A percentile compares a stretch with the other conserved stretches of the same genome.
phyloP scores from a whole-genome alignment of 2,113 vertebrate species.

The Eclectus roratus region DNA sequence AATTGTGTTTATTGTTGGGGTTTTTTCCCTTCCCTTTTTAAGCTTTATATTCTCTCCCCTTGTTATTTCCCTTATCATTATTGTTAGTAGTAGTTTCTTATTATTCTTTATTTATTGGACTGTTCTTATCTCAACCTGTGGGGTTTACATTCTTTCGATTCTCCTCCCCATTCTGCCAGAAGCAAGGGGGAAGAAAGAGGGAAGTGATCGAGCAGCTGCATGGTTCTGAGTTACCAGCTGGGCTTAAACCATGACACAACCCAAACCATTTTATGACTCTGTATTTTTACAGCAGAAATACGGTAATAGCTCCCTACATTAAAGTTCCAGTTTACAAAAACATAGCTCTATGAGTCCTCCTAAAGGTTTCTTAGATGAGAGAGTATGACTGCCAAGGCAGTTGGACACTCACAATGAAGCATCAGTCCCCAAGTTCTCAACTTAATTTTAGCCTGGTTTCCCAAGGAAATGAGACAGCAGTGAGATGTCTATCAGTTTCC shows the following conservation, averaged over 20 bases:
- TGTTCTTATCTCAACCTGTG: background rate
- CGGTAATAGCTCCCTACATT: background rate
- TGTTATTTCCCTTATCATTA: background rate
- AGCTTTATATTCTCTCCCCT: background rate
- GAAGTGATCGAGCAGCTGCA: background rate
- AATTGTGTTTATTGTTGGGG: background rate
- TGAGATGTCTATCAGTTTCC: constrained; percentile 46
- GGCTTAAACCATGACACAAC: background rate
- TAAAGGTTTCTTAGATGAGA: background rate
- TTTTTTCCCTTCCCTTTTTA: background rate
- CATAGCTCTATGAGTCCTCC: background rate
- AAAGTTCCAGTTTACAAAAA: background rate
- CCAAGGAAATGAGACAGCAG: constrained; percentile 45
- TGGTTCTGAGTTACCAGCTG: background rate
- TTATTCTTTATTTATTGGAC: background rate
- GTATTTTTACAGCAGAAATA: background rate
- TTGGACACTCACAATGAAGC: background rate
- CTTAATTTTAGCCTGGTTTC: constrained; percentile 42
- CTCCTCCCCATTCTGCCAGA: background rate
- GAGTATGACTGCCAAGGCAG: background rate
- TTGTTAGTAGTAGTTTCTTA: background rate
- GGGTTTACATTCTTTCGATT: background rate
- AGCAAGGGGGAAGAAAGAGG: background rate
- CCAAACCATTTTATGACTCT: background rate
- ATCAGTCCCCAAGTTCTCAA: background rate